Conservation (phyloP, 2,113 vertebrate genomes). For the Cygnus atratus region DNA sequence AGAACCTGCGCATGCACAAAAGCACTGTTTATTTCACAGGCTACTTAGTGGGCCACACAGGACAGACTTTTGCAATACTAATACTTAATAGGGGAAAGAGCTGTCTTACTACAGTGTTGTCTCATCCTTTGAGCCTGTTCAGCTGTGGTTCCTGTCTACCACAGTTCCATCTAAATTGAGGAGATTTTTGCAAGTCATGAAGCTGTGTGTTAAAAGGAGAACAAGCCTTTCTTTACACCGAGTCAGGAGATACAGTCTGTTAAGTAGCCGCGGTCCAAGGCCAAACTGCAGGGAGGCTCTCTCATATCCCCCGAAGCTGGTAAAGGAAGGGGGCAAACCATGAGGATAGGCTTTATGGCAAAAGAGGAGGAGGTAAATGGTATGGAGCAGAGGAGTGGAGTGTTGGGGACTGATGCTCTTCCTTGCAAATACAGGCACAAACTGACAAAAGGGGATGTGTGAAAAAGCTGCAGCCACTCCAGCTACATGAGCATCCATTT, state of each 20-base stretch:
- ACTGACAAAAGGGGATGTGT: background rate
- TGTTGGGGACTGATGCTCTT: background rate
- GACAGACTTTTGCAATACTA: background rate
- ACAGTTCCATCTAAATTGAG: background rate
- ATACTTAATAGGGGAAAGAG: background rate
- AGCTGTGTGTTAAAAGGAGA: background rate
- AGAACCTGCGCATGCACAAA: background rate
- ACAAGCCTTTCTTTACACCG: background rate
- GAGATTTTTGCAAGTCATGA: background rate
- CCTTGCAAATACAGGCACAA: background rate
- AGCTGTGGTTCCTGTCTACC: background rate
- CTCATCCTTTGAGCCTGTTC: background rate
- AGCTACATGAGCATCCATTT: background rate
- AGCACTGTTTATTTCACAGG: background rate
- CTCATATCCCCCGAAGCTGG: background rate
- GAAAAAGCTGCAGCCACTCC: background rate
- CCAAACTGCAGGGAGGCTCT: background rate
- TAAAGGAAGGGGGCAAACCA: background rate
- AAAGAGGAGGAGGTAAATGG: background rate
- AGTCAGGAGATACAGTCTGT: background rate
- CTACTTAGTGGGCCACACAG: background rate
- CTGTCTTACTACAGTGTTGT: background rate
- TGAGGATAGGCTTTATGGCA: background rate
- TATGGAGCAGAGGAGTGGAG: background rate
- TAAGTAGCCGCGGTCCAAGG: background rate